Conservation (phyloP, 2,113 vertebrate genomes). For the Thunnus thynnus region DNA sequence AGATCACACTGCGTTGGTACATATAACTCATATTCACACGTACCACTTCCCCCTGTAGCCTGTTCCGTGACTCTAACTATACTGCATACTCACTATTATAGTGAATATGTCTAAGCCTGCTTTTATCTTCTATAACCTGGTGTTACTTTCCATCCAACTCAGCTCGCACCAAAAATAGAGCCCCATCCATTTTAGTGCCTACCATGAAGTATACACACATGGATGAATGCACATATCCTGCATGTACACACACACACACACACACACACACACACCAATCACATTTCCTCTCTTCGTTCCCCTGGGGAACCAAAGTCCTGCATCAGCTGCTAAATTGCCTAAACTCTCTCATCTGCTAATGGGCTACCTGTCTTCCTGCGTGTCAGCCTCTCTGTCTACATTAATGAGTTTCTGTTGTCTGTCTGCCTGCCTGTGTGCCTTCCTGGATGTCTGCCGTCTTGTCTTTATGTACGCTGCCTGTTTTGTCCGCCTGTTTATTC, state of each 20-base stretch:
- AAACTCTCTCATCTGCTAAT: conserved; percentile 76
- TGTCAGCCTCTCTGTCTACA: conserved; percentile 58
- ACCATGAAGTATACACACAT: conserved; percentile 42
- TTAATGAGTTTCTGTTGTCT: conserved; percentile 64
- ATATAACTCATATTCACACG: conserved; percentile 60
- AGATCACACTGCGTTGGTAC: conserved; percentile 62
- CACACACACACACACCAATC: conserved; percentile 38
- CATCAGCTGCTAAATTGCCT: conserved; percentile 76
- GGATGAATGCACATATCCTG: conserved; percentile 25
- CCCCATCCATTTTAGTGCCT: conserved; percentile 39
- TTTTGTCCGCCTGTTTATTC: conserved; percentile 23
- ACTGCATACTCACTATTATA: background rate
- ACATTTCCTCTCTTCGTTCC: conserved; percentile 26
- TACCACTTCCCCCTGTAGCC: background rate
- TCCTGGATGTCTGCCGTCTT: conserved; percentile 65
- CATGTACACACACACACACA: background rate
- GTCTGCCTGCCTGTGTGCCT: conserved; percentile 46
- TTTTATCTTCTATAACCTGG: conserved; percentile 30
- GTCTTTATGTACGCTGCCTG: conserved; percentile 32
- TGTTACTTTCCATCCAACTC: conserved; percentile 19
- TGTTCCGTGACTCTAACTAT: conserved; percentile 3
- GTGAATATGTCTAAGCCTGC: background rate
- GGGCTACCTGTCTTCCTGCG: conserved; percentile 65
- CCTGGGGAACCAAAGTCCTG: conserved; percentile 61
- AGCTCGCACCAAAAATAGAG: conserved; percentile 39